Evolutionary conservation across 2,888 invertebrate genomes (phyloP).

Genomic region (Griposia aprilina): DNA sequence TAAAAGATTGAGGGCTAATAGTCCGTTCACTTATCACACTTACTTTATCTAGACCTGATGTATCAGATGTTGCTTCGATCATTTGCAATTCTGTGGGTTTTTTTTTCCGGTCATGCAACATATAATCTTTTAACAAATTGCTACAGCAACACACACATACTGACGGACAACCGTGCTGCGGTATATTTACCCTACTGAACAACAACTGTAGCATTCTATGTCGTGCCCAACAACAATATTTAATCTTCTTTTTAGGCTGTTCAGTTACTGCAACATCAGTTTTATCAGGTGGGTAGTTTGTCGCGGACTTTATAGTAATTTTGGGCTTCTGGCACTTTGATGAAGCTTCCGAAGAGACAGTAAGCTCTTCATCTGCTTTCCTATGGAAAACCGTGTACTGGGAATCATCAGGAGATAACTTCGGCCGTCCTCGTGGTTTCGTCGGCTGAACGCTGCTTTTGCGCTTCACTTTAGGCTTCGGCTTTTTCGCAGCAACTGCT

Average conservation of each 20-base stretch:
- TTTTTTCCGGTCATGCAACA: slow-evolving; percentile 25
- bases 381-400: no score
- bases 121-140: slow-evolving; percentile 43
- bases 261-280: background rate
- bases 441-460: background rate
- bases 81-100: background rate
- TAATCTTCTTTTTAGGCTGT: slow-evolving; percentile 29
- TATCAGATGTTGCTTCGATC: background rate
- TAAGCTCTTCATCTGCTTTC: background rate
- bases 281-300: slow-evolving; percentile 27
- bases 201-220: slow-evolving; percentile 54
- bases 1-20: background rate
- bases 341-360: background rate
- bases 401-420: background rate
- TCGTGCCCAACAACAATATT: slow-evolving; percentile 79
- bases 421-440: slow-evolving; percentile 3
- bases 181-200: slow-evolving; percentile 18
- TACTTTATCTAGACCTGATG: background rate
- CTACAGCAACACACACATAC: slow-evolving; percentile 76
- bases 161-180: slow-evolving; percentile 64
- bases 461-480: slow-evolving; percentile 36
- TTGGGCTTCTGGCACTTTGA: slow-evolving; percentile 35
- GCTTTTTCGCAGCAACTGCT: slow-evolving; percentile 15
- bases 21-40: background rate
- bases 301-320: slow-evolving; percentile 38